phyloP scores from a whole-genome alignment of 1,140 invertebrate genomes.

The Brachionus calyciflorus region DNA sequence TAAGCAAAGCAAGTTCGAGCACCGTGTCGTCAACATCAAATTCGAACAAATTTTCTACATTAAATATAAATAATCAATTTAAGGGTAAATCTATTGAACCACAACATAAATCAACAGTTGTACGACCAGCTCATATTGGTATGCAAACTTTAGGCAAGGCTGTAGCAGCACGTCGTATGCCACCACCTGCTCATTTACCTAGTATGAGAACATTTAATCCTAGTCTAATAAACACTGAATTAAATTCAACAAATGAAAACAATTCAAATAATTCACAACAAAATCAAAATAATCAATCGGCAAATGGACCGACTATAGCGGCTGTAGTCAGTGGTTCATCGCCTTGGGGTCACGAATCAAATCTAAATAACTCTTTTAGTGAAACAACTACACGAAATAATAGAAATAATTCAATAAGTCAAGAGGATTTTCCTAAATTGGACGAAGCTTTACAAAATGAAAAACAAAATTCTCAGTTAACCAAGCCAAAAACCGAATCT shows the following conservation, averaged over 20 bases:
- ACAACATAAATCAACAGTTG: constrained; percentile 13
- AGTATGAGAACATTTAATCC: constrained; percentile 76
- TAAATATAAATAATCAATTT: constrained; percentile 45
- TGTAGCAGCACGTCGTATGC: constrained; percentile 79
- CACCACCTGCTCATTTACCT: constrained; percentile 88
- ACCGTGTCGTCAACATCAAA: background rate
- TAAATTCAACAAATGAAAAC: background rate
- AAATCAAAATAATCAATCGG: background rate
- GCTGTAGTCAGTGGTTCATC: constrained; percentile 10
- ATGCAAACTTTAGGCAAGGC: constrained; percentile 97
- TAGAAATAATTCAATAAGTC: constrained; percentile 5
- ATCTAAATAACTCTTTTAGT: background rate
- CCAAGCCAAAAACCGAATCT: background rate
- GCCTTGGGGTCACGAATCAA: background rate
- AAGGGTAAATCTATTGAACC: constrained; percentile 36
- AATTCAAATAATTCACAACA: background rate
- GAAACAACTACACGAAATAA: background rate
- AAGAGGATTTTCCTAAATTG: constrained; percentile 32
- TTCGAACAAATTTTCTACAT: constrained; percentile 34
- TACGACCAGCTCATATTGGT: constrained; percentile 64
- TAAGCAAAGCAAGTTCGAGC: background rate
- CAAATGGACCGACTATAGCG: background rate
- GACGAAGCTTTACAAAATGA: constrained; percentile 16
- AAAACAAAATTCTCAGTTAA: background rate
- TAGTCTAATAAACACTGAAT: background rate